Evolutionary conservation across 2,888 invertebrate genomes (phyloP), one percentile per base, ranked within the genome.

Genomic region (Lypha dubia): DNA sequence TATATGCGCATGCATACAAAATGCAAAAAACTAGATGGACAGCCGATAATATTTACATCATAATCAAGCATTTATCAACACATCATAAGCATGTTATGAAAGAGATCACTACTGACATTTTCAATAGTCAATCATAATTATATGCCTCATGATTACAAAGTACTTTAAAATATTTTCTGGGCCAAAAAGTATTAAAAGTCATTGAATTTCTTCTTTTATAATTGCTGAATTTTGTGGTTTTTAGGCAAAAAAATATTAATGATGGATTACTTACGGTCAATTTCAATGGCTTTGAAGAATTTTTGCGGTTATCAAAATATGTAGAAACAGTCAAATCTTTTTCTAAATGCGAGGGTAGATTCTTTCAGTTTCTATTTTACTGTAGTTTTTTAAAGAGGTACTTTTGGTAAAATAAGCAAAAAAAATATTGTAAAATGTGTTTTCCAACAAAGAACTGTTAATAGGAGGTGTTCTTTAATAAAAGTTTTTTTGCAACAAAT

Each of bases 91-190:
- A 73, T 80, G 84, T 58, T 67, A 44, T 58, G 63, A 20, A 28
- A 20, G 65, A 35, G 71, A 71, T 71, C 63, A 35, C 58, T 41
- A 22, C 65, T 60, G 38, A 63, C 28, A 24, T 41, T 17, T 58
- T 63, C 73, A 58, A 41, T 51, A 84, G 84, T 84, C 80, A 73
- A 84, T 84, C 80, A 84, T 84, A 71, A 83, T 75, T 75, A 75
- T 74, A 79, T 79, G 83, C 83, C 79, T 83, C 71, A 67, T 22
- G 35, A 74, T 74, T 73, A 65, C 38, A 11, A 15, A 28, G 44
- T 15, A 46, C 17, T 67, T 46, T 60, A 15, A 32, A 62, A 28
- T 58, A 58, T 62, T 56, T 60, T 46, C n/a, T 49, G 24, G 20
- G 65, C 8, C 49, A 17, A 38, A n/a, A 71, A 3, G 0, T 22